Conservation (phyloP, 2,888 invertebrate species). For the Drosophila subquinaria region DNA sequence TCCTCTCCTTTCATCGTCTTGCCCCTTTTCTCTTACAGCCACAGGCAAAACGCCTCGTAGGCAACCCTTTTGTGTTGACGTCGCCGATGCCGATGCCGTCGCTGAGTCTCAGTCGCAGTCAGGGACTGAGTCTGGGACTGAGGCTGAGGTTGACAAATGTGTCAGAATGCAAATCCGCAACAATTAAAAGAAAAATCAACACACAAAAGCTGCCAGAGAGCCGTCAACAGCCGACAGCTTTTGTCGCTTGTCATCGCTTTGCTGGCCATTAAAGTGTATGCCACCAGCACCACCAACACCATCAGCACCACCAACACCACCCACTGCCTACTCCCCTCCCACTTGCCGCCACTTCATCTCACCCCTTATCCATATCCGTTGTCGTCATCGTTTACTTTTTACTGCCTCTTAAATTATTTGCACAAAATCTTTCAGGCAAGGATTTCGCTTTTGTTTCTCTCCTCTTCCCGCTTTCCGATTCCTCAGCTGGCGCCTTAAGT, state of each 20-base stretch:
- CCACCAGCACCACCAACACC: constrained; percentile 14
- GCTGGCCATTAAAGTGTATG: constrained; percentile 52
- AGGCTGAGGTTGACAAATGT: constrained; percentile 84
- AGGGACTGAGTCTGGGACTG: constrained; percentile 72
- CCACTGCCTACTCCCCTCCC: background rate
- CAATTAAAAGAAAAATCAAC: constrained; percentile 85
- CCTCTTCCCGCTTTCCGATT: constrained; percentile 2
- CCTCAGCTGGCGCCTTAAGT: constrained; percentile 29
- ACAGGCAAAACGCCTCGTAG: constrained; percentile 27
- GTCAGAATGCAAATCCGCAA: constrained; percentile 86
- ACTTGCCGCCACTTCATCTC: constrained; percentile 6
- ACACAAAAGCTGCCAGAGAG: constrained; percentile 75
- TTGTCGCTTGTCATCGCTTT: constrained; percentile 65
- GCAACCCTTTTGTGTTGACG: constrained; percentile 50
- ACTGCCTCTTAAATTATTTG: constrained; percentile 75
- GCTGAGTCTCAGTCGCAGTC: constrained; percentile 39
- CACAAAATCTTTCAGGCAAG: constrained; percentile 72
- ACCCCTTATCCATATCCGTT: constrained; percentile 4
- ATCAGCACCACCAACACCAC: constrained; percentile 3
- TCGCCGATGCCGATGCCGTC: constrained; percentile 19
- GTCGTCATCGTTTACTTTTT: constrained; percentile 59
- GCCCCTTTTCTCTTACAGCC: background rate
- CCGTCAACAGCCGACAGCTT: constrained; percentile 63
- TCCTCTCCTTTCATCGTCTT: background rate
- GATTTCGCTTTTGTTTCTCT: constrained; percentile 48